Evolutionary conservation across 2,888 invertebrate genomes (phyloP).

Genomic region (Drosophila tripunctata): DNA sequence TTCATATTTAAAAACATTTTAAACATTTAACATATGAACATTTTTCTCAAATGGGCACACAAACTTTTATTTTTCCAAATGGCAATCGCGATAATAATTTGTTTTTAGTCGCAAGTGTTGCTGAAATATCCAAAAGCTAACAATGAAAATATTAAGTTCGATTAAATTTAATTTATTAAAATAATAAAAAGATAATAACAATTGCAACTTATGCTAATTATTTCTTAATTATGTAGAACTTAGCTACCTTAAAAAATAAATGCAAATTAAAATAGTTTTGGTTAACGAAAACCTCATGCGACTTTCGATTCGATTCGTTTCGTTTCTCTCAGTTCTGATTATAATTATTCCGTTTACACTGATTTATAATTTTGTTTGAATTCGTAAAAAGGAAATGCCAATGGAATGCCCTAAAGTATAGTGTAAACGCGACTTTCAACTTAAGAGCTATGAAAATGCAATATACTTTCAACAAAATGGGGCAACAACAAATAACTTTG

Average conservation of each 20-base stretch:
- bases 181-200: constrained; percentile 6
- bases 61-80: no score
- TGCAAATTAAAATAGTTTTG: not conserved
- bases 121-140: not conserved
- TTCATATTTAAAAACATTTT: no score
- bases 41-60: no score
- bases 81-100: no score
- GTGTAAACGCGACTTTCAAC: constrained; percentile 32
- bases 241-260: not conserved
- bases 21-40: no score
- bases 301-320: constrained; percentile 2
- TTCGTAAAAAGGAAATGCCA: constrained; percentile 3
- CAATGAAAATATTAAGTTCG: not conserved
- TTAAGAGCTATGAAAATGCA: constrained; percentile 17
- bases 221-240: not conserved
- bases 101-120: constrained; percentile 3
- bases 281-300: constrained; percentile 8
- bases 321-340: not conserved
- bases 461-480: constrained; percentile 12
- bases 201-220: constrained; percentile 9
- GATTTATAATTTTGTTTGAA: constrained; percentile 5
- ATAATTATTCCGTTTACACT: not conserved
- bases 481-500: constrained; percentile 51
- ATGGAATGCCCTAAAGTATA: not conserved
- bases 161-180: constrained; percentile 20